Base-by-base conservation (phyloP, 2,888 invertebrate genomes). In the Cistogaster globosa region DNA sequence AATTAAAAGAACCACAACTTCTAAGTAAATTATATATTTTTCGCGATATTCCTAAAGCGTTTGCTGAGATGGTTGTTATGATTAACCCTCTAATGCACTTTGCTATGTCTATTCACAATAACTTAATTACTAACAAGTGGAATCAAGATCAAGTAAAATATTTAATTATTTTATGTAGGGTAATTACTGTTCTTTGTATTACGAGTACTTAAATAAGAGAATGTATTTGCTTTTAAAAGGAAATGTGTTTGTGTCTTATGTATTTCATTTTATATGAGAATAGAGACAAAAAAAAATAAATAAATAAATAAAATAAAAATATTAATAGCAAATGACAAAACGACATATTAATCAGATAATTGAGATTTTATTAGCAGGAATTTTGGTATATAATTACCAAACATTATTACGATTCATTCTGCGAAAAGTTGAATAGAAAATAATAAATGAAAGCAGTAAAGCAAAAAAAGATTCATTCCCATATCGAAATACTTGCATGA, bases 321-420 rank as follows among this genome's bases (percentile, higher is more conserved):
- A 42, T 3, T 2, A 48, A n/a, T 6, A 57, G 11, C 14, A 68
- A 53, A 42, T 14, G 58, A 58, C 36, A 67, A 76, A 79, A 79
- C 74, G 32, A 51, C 74, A 65, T 75, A 58, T 69, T 69, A 69
- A 79, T 75, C 74, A 83, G 79, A 83, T 79, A 83, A 84, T 75
- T 84, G 79, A 71, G 75, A 79, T 75, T 74, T 79, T 69, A 63
- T 83, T 84, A 84, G 75, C 79, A 69, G 83, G 83, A 84, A 84
- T 79, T 84, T 84, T 48, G 69, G 79, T 79, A 58, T 84, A 79
- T 79, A 84, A 84, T 84, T 84, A 84, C 83, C 75, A 67, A 62
- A 69, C 63, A 69, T 58, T 48, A 79, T 69, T 65, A 74, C 78
- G 55, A 69, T 48, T 48, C 53, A 51, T 84, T 80, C 84, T 80